Evolutionary conservation across 2,113 vertebrate genomes (phyloP).

Genomic region (Misgurnus mizolepis): DNA sequence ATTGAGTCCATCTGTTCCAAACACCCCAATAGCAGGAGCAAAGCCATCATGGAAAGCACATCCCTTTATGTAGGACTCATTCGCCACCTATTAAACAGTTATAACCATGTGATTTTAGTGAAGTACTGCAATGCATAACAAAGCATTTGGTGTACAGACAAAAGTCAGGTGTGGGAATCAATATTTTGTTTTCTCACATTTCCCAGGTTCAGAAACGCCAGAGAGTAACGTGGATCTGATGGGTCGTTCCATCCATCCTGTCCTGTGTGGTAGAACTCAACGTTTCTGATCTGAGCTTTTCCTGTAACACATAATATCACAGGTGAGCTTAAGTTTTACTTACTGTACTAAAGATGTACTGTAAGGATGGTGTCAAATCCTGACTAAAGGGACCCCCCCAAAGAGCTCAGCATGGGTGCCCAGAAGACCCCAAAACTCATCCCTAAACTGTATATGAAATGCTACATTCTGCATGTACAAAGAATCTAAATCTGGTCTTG

Average conservation of each 20-base stretch:
- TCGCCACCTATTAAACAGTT: constrained; percentile 61
- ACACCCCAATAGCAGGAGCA: constrained; percentile 83
- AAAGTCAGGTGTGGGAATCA: neutral
- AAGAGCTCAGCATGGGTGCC: no score
- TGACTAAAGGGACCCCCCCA: no score
- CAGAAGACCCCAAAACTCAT: no score
- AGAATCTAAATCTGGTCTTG: no score
- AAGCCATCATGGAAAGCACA: constrained; percentile 84
- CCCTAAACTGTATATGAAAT: no score
- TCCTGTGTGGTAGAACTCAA: constrained; percentile 84
- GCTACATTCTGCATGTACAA: no score
- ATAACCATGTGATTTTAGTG: neutral
- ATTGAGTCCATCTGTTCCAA: constrained; percentile 73
- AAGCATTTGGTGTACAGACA: no score
- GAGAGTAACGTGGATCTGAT: constrained; percentile 79
- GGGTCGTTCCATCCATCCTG: constrained; percentile 80
- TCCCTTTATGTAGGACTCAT: constrained; percentile 76
- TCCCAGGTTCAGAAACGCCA: constrained; percentile 81
- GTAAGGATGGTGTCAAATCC: no score
- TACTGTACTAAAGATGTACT: no score
- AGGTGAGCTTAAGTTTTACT: neutral
- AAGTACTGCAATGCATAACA: neutral
- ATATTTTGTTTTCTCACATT: constrained; percentile 66
- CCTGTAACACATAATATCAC: constrained; percentile 63
- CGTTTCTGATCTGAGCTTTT: constrained; percentile 83